These are phyloP conservation scores for Hyppa rectilinea DNA, from an alignment of 2,888 invertebrate species.

Conservation along the genomic window DNA sequence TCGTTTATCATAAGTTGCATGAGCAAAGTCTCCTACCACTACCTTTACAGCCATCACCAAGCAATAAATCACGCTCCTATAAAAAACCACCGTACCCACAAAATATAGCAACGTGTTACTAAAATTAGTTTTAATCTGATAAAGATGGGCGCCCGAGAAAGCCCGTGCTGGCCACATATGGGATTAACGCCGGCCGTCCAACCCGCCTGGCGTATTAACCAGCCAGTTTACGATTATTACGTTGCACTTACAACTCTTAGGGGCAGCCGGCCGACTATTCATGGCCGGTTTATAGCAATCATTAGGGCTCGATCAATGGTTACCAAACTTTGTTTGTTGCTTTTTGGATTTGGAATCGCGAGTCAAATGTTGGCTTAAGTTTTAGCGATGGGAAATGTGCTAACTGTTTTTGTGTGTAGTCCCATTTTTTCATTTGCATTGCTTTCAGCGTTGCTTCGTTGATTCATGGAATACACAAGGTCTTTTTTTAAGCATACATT, in stretches of 20 bases:
- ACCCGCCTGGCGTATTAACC: conserved; percentile 71
- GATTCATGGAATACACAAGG: background rate
- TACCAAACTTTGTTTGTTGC: conserved; percentile 60
- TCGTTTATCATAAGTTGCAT: background rate
- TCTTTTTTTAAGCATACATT: background rate
- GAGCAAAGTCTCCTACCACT: background rate
- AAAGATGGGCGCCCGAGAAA: conserved; percentile 63
- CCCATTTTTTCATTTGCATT: background rate
- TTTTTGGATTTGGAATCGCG: conserved; percentile 37
- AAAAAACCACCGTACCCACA: conserved; percentile 26
- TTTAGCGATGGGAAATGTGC: background rate
- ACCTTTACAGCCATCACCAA: conserved; percentile 1
- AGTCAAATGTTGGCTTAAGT: conserved; percentile 25
- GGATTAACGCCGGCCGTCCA: conserved; percentile 76
- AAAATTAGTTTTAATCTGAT: conserved; percentile 73
- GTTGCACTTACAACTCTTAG: conserved; percentile 77
- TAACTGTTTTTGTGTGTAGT: background rate
- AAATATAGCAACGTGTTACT: conserved; percentile 63
- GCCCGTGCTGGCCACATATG: conserved; percentile 72
- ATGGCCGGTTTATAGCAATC: conserved; percentile 76
- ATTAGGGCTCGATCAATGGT: conserved; percentile 71
- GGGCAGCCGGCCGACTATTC: conserved; percentile 67
- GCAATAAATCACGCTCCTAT: conserved; percentile 36
- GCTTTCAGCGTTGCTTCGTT: background rate
- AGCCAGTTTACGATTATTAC: conserved; percentile 79